A percentile compares a stretch with the other conserved stretches of the same genome.
These are phyloP conservation scores for Nansenia antarctica DNA, from an alignment of 2,113 vertebrate genomes.

Conservation along the genomic window DNA sequence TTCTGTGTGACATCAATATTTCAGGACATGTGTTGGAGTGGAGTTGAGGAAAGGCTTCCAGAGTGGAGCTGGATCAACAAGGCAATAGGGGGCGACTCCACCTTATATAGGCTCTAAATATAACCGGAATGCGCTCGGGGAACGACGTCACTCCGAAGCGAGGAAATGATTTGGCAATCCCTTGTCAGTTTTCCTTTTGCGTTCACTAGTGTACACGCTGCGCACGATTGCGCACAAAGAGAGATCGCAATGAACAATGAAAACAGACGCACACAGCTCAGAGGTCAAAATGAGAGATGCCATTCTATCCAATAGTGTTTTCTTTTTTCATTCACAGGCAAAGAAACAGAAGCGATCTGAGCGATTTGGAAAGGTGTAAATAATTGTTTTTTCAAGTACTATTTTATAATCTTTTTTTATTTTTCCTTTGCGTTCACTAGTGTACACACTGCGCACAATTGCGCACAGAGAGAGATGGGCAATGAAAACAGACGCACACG, in stretches of 20 bases:
- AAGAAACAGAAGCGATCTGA: constrained; percentile 93
- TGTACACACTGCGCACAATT: constrained; percentile 41
- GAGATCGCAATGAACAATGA: neutral
- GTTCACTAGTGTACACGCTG: constrained; percentile 38
- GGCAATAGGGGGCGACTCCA: constrained; percentile 71
- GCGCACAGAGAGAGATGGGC: neutral
- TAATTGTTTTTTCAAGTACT: constrained; percentile 2
- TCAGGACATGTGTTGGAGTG: neutral
- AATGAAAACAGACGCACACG: neutral
- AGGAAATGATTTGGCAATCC: constrained; percentile 68
- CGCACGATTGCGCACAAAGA: constrained; percentile 23
- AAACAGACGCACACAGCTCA: neutral
- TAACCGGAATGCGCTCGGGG: constrained; percentile 68
- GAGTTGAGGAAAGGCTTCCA: neutral
- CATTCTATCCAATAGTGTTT: too few species aligned
- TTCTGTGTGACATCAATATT: neutral
- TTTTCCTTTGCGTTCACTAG: too few species aligned
- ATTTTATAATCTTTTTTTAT: constrained; percentile 25
- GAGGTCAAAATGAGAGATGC: neutral
- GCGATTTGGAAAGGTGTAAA: constrained; percentile 86
- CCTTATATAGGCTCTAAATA: constrained; percentile 82
- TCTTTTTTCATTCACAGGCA: constrained; percentile 83
- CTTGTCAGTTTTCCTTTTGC: constrained; percentile 53
- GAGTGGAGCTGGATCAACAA: constrained; percentile 59
- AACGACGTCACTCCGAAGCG: constrained; percentile 71